phyloP scores from a whole-genome alignment of 2,888 invertebrate species.

The Tridacna crocea region DNA sequence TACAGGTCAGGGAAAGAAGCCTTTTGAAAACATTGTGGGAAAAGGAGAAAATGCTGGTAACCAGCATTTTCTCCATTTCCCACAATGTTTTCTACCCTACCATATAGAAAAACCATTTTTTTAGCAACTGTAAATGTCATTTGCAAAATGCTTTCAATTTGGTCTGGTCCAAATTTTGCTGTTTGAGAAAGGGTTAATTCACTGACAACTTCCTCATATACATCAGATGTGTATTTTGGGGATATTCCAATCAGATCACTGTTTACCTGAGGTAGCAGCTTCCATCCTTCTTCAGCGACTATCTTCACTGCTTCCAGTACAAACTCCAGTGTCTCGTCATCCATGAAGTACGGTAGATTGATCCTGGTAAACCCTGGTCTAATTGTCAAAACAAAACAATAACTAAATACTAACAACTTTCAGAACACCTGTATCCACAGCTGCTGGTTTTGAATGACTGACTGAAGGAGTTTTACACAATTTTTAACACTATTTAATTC shows the following conservation, averaged over 20 bases:
- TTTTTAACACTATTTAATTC: no score
- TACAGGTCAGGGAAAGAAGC: no score
- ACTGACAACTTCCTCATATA: not conserved
- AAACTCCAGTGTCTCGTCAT: constrained; percentile 91
- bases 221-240: not conserved
- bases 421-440: not conserved
- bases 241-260: not conserved
- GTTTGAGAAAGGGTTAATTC: no score
- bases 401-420: no score
- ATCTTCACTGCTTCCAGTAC: constrained; percentile 93
- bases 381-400: constrained; percentile 27
- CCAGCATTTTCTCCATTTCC: constrained; percentile 89
- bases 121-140: no score
- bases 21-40: no score
- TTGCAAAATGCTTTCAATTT: no score
- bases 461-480: not conserved
- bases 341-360: constrained; percentile 93
- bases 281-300: constrained; percentile 95
- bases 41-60: no score
- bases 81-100: constrained; percentile 85
- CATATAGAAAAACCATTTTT: no score
- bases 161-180: no score
- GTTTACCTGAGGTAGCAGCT: constrained; percentile 88
- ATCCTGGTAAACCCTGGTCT: constrained; percentile 93
- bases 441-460: not conserved